Base-by-base conservation (phyloP, 2,888 invertebrate genomes). In the Mactromeris polynyma region DNA sequence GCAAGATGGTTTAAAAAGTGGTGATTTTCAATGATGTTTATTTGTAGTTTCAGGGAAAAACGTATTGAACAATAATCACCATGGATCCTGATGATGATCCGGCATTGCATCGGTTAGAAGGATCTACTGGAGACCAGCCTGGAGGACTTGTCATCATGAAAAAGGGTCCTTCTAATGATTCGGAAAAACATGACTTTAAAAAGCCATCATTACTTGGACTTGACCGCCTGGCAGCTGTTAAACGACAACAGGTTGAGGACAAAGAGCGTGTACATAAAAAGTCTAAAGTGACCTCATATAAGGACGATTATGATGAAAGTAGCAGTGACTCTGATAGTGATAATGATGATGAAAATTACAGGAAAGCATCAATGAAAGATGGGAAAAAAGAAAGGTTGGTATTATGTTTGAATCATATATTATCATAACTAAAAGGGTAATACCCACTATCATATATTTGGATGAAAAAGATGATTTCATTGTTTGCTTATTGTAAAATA, bases 181-280 rank as follows among this genome's bases (percentile, higher is more conserved):
- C 89, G 17, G 93, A 92, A 36, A 83, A 89, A 40, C 94, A 94
- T 81, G 78, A 88, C 14, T 96, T 95, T 85, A 95, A 94, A 85
- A 95, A 94, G 89, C 95, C 95, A 83, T 97, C 97, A 3, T 87
- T 96, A 19, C 93, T 97, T 14, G 97, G 97, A 0, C 93, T 97
- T 46, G 97, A 97, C 88, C 95, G 93, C 90, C 93, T 97, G 19
- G 97, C 97, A 14, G 95, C 94, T 17, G 97, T 97, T 91, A 93
- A 97, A 14, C 94, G 94, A 90, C 83, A 89, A 2, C 86, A 87
- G 36, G 92, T 93, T 54, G 85, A 89, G 26, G 92, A 91, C 51
- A 88, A 89, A 31, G 91, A 91, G 31, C 89, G 21, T 17, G 92
- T 91, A 33, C 93, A 92, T 31, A 96, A 96, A 89, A 93, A 95